Evolutionary conservation across 2,113 vertebrate species (phyloP), one percentile per base, ranked within the genome.

Genomic region (Trematocara variabile): DNA sequence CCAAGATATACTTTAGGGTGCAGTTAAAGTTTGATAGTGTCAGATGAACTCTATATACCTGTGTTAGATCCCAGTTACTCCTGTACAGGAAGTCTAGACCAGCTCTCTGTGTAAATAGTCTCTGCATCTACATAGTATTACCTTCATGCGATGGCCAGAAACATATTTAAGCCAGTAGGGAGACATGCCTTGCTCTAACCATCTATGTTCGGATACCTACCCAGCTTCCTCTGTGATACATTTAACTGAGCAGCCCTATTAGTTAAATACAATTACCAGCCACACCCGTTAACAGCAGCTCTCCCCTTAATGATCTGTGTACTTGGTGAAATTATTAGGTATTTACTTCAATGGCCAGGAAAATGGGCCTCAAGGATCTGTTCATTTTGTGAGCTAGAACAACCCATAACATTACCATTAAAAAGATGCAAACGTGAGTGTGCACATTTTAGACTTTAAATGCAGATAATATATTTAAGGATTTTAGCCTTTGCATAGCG

Each of bases 1-100:
- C 86, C 85, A 56, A 88, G 14, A 84, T 77, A 39, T 78, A 84
- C 85, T 81, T 39, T 53, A 34, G 77, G 89, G 84, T 86, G 39
- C 37, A 46, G 55, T 87, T 81, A 50, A 39, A 82, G 10, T 81
- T 70, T 77, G 77, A 30, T 34, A 16, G 30, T 12, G 77, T 85
- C 63, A 88, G 63, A 79, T 85, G 56, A 87, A 70, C 39, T 68
- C 78, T 52, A 30, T 25, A 3, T 70, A 55, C 75, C 78, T 50
- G 5, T 73, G 65, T 28, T 28, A 46, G 39, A 10, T 28, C 39
- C 20, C 39, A 70, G 39, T 70, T 25, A 44, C 20, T 41, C 20
- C 65, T 70, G 20, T 16, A 70, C 65, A 70, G 65, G 39, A 70
- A 16, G 8, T 44, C 39, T 70, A 14, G 65, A 46, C 39, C 39